Evolutionary conservation across 2,797 vertebrate genomes (phyloP), one percentile per base, ranked within the genome.

Genomic region (Enteromius anoplus): DNA sequence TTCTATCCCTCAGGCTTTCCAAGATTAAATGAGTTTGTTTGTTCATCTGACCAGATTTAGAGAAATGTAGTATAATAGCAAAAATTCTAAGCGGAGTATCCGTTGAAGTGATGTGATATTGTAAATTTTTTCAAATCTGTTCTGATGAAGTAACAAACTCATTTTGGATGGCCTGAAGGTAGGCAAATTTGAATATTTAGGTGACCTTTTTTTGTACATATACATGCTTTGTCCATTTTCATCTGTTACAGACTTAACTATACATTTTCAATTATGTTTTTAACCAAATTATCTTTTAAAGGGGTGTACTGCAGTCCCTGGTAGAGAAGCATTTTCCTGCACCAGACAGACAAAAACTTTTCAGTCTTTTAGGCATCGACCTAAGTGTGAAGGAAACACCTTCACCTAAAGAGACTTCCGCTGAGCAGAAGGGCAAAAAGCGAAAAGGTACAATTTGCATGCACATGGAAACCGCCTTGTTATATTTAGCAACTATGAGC

Each of bases 321-420:
- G 94, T 99, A 83, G 98, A 99, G 90, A 99, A 99, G 92, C 98
- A 99, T 91, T 99, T 99, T 88, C 98, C 98, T 88, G 98, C 98
- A 88, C 98, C 98, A 9, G 98, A 99, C 93, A 93, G 98, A 88
- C 98, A 97, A 90, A 99, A 99, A 90, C 96, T 99, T 82, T 99
- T 97, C 68, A 99, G 96, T 90, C 94, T 99, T 89, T 90, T 99
- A 53, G 98, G 98, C 81, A 97, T 99, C 23, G 97, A 98, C 89
- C 93, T 99, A 84, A 94, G 96, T 3, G 94, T 94, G 71, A 97
- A 97, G 89, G 99, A 97, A 91, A 96, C 96, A 1, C 95, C 95
- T 6, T 96, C 96, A 53, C 96, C 96, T 53, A 93, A 88, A 71
- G 97, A 97, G 77, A 93, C 94, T 4, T 92, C 94, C 58, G 94